Base-by-base conservation (phyloP, 2,113 vertebrate genomes). In the Ailuropoda melanoleuca region DNA sequence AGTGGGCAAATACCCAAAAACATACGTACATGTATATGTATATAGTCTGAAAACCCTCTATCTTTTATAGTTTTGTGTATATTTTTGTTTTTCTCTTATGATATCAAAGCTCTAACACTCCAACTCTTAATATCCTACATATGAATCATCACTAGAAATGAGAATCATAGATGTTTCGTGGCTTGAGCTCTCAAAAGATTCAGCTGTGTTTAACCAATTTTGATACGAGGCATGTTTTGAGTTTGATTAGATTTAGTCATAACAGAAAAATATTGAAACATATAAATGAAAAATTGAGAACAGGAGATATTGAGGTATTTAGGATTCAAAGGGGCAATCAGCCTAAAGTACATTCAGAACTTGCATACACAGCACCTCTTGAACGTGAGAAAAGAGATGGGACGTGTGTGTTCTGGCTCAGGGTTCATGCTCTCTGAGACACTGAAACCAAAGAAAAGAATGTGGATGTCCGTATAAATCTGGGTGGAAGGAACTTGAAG, bases 101-200 rank as follows among this genome's bases (percentile, higher is more conserved):
- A 83, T 72, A 92, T 74, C 37, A 89, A 96, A 92, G 64, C 19
- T 93, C 4, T 56, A 88, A 70, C 13, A 85, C 29, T 92, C 1
- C 4, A 92, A 21, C 39, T 81, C 24, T 66, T 93, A 84, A 46
- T 66, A 77, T 68, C 89, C 48, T 92, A 5, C 48, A 70, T 72
- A 55, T 64, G 95, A 95, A 94, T 96, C 66, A 81, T 95, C 64
- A 55, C 55, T 50, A 19, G 19, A 88, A 93, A 95, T 93, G 53
- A 94, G 72, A 89, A 87, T 75, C 80, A 46, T 53, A 70, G 34
- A 64, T 34, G 72, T 60, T 95, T 43, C 15, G 21, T 81, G 23
- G 14, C 8, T 50, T 90, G 21, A 55, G 12, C 29, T 95, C 39
- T 75, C 43, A 78, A 43, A 95, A 83, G 6, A 68, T 82, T 96